Conservation (phyloP, 1,140 invertebrate genomes). For the Habropoda laboriosa region DNA sequence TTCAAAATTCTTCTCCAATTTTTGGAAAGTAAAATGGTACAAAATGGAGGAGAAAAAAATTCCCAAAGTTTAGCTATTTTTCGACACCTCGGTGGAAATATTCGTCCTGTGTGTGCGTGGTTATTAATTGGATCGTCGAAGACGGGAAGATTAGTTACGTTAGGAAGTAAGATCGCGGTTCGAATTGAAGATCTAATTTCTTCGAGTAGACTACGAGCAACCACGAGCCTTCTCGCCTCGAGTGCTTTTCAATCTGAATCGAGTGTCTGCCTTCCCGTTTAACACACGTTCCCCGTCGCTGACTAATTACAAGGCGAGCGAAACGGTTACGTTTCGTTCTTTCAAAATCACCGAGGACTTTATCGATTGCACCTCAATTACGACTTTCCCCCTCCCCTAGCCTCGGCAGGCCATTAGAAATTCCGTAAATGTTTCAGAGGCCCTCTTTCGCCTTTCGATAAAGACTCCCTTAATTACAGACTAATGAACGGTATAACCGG, state of each 20-base stretch:
- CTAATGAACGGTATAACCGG: conserved; percentile 17
- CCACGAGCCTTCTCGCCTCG: background rate
- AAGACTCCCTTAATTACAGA: conserved; percentile 26
- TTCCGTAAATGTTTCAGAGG: conserved; percentile 8
- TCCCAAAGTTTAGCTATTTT: too few species aligned
- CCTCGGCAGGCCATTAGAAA: background rate
- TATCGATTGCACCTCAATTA: background rate
- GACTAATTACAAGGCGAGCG: background rate
- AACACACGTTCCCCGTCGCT: background rate
- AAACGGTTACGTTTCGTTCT: background rate
- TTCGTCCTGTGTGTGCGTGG: too few species aligned
- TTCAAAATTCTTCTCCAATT: too few species aligned
- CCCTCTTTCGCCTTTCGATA: background rate
- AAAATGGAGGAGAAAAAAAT: too few species aligned
- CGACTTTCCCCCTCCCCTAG: too few species aligned
- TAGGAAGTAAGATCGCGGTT: background rate
- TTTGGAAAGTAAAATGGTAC: too few species aligned
- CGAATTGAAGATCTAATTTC: background rate
- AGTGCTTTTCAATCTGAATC: background rate
- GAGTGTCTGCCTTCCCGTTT: background rate
- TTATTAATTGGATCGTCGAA: background rate
- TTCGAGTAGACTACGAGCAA: background rate
- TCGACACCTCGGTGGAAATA: too few species aligned
- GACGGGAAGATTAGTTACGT: background rate
- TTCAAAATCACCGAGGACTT: background rate